Percentiles rank a stretch among this genome's conserved stretches.
Evolutionary conservation across 2,888 invertebrate genomes (phyloP).

Genomic region (Trichogramma dendrolimi): DNA sequence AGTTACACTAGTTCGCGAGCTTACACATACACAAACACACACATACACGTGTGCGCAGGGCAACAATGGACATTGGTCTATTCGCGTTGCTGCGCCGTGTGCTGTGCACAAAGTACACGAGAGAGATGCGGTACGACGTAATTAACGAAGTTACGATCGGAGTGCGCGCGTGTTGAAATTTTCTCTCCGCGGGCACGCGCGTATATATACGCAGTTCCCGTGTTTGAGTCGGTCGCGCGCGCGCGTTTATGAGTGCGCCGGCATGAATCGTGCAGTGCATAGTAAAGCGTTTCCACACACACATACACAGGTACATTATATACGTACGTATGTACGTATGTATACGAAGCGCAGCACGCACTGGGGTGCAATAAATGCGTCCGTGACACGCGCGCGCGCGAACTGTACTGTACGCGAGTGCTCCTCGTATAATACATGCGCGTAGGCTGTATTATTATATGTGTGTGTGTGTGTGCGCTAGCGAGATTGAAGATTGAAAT

Average conservation of each 20-base stretch:
- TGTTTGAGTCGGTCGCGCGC: background rate
- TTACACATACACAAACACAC: too few relatives aligned
- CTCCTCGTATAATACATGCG: too few relatives aligned
- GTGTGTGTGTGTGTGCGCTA: too few relatives aligned
- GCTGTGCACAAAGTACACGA: background rate
- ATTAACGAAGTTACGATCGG: constrained; percentile 26
- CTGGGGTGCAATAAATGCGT: constrained; percentile 9
- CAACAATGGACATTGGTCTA: background rate
- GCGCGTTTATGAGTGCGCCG: constrained; percentile 13
- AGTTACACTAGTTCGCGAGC: too few relatives aligned
- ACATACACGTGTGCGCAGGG: too few relatives aligned
- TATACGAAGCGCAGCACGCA: constrained; percentile 7
- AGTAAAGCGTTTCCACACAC: background rate
- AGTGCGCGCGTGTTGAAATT: background rate
- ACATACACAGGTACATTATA: background rate
- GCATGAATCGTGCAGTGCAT: constrained; percentile 1
- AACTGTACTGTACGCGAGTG: background rate
- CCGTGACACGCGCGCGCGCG: background rate
- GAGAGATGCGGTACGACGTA: constrained; percentile 3
- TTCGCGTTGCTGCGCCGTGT: background rate
- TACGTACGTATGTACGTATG: too few relatives aligned
- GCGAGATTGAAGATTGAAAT: too few relatives aligned
- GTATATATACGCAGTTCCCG: background rate
- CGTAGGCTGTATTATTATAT: too few relatives aligned
- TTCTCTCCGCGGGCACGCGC: background rate